These are phyloP conservation scores for Drosophila eugracilis DNA, from an alignment of 1,140 invertebrate species.

Conservation along the genomic window DNA sequence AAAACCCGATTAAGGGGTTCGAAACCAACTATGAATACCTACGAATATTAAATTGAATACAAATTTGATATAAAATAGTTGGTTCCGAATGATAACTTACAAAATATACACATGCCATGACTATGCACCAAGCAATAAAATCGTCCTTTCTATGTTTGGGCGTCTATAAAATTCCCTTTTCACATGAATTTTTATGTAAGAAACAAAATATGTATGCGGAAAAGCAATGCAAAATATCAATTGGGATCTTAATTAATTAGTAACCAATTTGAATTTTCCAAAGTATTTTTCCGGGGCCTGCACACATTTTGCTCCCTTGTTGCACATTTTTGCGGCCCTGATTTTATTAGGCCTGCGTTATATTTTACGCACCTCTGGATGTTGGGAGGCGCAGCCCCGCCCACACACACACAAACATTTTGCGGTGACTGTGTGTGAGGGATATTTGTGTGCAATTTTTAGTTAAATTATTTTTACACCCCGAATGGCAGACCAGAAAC, in stretches of 20 bases:
- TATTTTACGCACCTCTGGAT: conserved; percentile 42
- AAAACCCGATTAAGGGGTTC: too few species aligned
- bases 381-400: conserved; percentile 25
- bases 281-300: conserved; percentile 1
- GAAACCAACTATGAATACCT: too few species aligned
- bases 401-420: conserved; percentile 66
- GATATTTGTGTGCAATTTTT: conserved; percentile 82
- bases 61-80: too few species aligned
- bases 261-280: conserved; percentile 9
- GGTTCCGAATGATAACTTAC: too few species aligned
- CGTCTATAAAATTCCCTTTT: too few species aligned
- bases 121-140: too few species aligned
- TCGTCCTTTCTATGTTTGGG: too few species aligned
- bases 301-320: conserved; percentile 15
- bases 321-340: conserved; percentile 60
- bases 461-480: conserved; percentile 81
- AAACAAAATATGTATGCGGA: not conserved
- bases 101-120: too few species aligned
- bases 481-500: conserved; percentile 41
- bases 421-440: conserved; percentile 63
- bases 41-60: too few species aligned
- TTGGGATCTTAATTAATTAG: not conserved
- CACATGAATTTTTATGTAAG: not conserved
- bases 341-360: conserved; percentile 69
- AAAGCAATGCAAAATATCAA: not conserved